These are phyloP conservation scores for Cynopterus brachyotis DNA, from an alignment of 2,113 vertebrate genomes.

Conservation along the genomic window DNA sequence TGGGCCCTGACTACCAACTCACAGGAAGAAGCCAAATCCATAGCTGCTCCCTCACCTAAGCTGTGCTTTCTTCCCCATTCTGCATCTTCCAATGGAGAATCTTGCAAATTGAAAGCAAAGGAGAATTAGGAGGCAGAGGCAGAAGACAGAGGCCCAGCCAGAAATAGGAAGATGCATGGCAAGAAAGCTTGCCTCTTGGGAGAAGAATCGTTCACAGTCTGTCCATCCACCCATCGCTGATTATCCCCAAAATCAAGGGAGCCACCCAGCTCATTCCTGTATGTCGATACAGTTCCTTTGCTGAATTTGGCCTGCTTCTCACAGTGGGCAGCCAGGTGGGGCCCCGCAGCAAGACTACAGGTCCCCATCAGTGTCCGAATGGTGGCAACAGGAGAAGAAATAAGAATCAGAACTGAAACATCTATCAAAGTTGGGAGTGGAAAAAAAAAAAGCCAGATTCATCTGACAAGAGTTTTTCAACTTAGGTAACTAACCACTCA, in stretches of 20 bases:
- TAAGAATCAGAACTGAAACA: not conserved
- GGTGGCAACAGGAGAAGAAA: not conserved
- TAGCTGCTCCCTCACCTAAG: accelerated
- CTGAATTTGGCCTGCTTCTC: not conserved
- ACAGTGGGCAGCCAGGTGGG: not conserved
- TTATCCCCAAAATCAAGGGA: not conserved
- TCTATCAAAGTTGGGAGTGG: not conserved
- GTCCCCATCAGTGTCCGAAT: not conserved
- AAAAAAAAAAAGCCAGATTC: not conserved
- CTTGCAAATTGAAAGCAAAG: not conserved
- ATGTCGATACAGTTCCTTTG: not conserved
- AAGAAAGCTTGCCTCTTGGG: not conserved
- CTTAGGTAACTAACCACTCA: conserved; percentile 66
- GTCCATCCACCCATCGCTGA: not conserved
- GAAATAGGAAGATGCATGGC: accelerated
- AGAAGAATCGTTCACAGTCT: not conserved
- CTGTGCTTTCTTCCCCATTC: no score
- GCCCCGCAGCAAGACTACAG: accelerated
- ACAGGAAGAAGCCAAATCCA: not conserved
- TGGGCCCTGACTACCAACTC: not conserved
- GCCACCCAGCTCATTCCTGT: not conserved
- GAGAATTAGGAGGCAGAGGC: no score
- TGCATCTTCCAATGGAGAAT: not conserved
- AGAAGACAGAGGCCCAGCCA: not conserved
- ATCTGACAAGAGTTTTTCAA: accelerated